Evolutionary conservation across 1,140 invertebrate genomes (phyloP), one percentile per base, ranked within the genome.

Genomic region (Cotesia typhae): DNA sequence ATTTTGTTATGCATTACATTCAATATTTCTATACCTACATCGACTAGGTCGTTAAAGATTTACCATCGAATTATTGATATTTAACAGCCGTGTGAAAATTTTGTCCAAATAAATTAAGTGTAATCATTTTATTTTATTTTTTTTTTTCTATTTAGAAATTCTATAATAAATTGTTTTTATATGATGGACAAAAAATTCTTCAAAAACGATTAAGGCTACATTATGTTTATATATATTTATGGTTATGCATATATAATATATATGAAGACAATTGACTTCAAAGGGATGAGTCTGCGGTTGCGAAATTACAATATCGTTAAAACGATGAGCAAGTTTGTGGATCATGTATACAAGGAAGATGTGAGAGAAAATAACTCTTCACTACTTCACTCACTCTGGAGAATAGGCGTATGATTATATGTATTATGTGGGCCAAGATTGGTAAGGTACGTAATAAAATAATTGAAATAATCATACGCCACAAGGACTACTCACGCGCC

Each of bases 231-330:
- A 67, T 53, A 52, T 51, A 52, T 52, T 9, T 41, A 41, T 41
- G 9, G 5, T 7, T 41, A 41, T 41, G 10, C 10, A 47, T 47
- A 47, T 47, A 47, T 47, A 47, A 47, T 47, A 47, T 47, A 47
- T 47, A 47, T 47, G 10, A 47, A 47, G 2, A 55, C 51, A 63
- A 74, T 72, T 78, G 79, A 83, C 79, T 80, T 81, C 77, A 78
- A 72, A 10, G 41, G 41, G 41, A 47, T 47, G 52, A 53, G 55
- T 80, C 80, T 82, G 80, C 79, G 81, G 80, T 83, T 76, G 76
- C 75, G 74, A 81, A 82, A 83, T 83, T 83, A 81, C 80, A 82
- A 83, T 83, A 82, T 82, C 79, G 80, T 80, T 80, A 79, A 80
- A 81, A 55, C 47, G 41, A 47, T 7, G 74, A 74, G 61, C 76